Evolutionary conservation across 2,797 vertebrate species (phyloP), one percentile per base, ranked within the genome.

Genomic region (Trematocara caparti): DNA sequence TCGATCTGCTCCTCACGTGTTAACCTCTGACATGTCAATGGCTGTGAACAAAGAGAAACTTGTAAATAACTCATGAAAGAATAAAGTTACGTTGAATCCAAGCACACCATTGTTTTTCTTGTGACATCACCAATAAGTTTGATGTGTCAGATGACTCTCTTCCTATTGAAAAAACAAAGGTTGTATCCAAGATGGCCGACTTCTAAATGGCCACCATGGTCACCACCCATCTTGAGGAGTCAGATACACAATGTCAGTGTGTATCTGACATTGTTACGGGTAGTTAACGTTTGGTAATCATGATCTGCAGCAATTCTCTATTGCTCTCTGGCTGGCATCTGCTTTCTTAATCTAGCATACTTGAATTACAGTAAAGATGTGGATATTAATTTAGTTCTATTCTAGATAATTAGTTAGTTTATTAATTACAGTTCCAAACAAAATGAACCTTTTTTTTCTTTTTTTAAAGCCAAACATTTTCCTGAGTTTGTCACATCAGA

Each of bases 381-480:
- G 30, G 15, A 32, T 10, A 10, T 34, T 57, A 34, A n/a, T 64
- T 55, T 55, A 30, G 24, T 15, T 30, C 51, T 15, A 1, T 3
- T 55, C 2, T 0, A 30, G 24, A 55, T 15, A 3, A 55, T 55
- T 55, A 1, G 51, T 55, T 55, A 0, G 2, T 30, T 15, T 53
- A 53, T 53, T 53, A 8, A 53, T 38, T 38, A 64, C 36, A 64
- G 3, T 13, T 40, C 36, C 6, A 14, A 40, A 64, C n/a, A 8
- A 21, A 62, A 36, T 13, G 19, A 38, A 36, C 34, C 2, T 2
- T 2, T 2, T 21, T 12, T 50, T 6, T 14, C 5, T 40, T 40
- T 13, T 40, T 2, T 2, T 36, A 11, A 38, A 55, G 51, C 51
- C 24, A 64, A 64, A 64, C n/a, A 8, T 8, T 7, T 64, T 11